Percentiles rank a stretch among this genome's conserved stretches.
Conservation (phyloP, 1,140 invertebrate genomes). For the Saccostrea glomerata region DNA sequence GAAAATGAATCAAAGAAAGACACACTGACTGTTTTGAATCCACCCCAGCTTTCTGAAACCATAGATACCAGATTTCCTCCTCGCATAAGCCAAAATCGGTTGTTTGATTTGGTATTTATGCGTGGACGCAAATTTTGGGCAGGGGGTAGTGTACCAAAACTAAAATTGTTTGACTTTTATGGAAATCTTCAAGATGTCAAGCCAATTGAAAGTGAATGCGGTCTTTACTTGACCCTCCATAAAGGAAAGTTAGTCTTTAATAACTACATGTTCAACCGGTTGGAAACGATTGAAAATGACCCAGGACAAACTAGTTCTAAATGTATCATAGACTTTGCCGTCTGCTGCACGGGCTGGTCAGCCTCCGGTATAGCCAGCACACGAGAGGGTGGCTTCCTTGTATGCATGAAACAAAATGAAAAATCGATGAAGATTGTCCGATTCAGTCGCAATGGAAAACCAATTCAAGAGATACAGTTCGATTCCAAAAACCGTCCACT, state of each 20-base stretch:
- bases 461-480: background rate
- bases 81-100: background rate
- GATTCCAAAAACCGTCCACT: constrained; percentile 1
- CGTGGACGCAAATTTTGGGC: background rate
- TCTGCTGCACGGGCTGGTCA: background rate
- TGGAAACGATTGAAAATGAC: background rate
- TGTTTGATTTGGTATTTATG: background rate
- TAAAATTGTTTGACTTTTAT: background rate
- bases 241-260: background rate
- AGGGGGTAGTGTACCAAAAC: background rate
- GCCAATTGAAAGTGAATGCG: background rate
- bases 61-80: background rate
- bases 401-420: constrained; percentile 4
- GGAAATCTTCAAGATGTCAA: background rate
- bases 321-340: background rate
- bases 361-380: background rate
- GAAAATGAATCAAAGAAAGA: background rate
- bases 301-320: background rate
- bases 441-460: background rate
- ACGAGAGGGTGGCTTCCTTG: background rate
- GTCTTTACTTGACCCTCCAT: background rate
- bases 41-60: background rate
- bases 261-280: background rate
- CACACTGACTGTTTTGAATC: background rate
- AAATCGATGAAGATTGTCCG: background rate